These are phyloP conservation scores for Rhodinocichla rosea DNA, from an alignment of 2,113 vertebrate genomes.

Conservation along the genomic window DNA sequence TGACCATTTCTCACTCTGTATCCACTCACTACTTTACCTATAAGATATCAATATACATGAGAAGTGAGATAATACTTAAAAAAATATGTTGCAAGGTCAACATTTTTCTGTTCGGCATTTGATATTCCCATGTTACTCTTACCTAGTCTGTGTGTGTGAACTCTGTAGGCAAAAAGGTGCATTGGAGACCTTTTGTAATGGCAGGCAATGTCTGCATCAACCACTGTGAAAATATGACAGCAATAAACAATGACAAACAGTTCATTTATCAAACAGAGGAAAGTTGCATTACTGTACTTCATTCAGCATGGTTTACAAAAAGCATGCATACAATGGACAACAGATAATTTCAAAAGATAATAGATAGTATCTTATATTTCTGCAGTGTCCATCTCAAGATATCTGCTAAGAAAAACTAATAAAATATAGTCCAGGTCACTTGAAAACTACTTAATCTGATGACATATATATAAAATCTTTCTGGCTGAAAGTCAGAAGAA, in stretches of 20 bases:
- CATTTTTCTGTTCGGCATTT: neutral
- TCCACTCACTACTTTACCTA: constrained; percentile 95
- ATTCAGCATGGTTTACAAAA: neutral
- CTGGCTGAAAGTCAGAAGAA: neutral
- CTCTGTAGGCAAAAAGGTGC: constrained; percentile 95
- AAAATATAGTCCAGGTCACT: neutral
- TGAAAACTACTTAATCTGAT: neutral
- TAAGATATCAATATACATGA: constrained; percentile 5
- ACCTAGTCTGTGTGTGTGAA: constrained; percentile 94
- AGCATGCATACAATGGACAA: neutral
- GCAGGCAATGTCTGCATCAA: constrained; percentile 92
- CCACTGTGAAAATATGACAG: constrained; percentile 72
- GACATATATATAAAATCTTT: neutral
- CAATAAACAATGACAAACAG: neutral
- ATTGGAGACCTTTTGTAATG: constrained; percentile 86
- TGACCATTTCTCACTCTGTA: constrained; percentile 90
- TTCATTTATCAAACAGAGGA: neutral
- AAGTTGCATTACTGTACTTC: neutral
- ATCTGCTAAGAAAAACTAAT: neutral
- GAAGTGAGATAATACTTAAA: neutral
- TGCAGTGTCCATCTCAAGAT: neutral
- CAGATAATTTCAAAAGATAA: neutral
- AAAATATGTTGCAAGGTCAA: neutral
- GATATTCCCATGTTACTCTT: constrained; percentile 44
- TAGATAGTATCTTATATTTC: neutral